Evolutionary conservation across 2,888 invertebrate species (phyloP).

Genomic region (Hetaerina titia): DNA sequence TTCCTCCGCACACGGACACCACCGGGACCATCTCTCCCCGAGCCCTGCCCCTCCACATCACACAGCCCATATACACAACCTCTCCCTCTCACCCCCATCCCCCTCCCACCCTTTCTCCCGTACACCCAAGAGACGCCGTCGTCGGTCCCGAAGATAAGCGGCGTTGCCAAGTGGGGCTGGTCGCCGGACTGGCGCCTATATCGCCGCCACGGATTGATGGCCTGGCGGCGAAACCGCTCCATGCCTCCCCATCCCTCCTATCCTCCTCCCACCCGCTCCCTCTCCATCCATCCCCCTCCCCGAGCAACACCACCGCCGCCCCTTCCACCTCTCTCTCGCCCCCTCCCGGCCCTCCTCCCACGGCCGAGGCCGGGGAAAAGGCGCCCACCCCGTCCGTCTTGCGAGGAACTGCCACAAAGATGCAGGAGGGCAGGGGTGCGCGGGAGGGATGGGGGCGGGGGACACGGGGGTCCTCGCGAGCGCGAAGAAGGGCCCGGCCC

Average conservation of each 20-base stretch:
- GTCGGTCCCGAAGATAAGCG: constrained; percentile 12
- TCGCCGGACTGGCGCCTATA: constrained; percentile 63
- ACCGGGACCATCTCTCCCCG: background rate
- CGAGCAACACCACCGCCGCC: background rate
- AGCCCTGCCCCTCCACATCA: background rate
- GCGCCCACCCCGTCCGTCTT: background rate
- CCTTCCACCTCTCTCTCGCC: background rate
- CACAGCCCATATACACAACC: constrained; percentile 17
- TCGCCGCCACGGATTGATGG: constrained; percentile 58
- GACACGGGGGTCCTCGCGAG: background rate
- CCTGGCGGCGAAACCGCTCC: constrained; percentile 43
- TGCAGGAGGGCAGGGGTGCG: background rate
- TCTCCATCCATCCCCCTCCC: background rate
- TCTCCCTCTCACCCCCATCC: background rate
- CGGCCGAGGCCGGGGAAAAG: background rate
- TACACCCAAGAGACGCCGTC: constrained; percentile 61
- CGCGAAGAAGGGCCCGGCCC: background rate
- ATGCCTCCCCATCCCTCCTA: background rate
- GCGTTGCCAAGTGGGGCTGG: constrained; percentile 46
- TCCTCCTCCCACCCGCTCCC: background rate
- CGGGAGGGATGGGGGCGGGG: background rate
- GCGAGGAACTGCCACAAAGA: constrained; percentile 32
- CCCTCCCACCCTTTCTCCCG: background rate
- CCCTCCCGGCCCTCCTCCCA: background rate
- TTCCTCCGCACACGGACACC: background rate